Evolutionary conservation across 2,113 vertebrate species (phyloP), one percentile per base, ranked within the genome.

Genomic region (Burhinus bistriatus): DNA sequence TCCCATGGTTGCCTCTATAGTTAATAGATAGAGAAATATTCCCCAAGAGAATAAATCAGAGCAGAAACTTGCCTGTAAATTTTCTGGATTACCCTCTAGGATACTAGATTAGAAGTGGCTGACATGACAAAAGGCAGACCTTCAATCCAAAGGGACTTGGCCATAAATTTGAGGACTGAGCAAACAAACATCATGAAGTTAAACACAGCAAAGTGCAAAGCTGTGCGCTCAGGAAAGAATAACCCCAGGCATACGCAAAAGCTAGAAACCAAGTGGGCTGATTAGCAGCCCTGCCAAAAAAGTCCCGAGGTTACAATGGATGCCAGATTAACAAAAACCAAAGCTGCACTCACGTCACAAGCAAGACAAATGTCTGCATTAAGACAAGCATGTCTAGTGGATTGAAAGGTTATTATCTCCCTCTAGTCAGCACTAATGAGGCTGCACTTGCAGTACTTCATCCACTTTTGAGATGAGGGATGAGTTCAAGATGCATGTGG

Each of bases 291-390:
- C 58, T 71, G 34, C 16, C 1, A 1, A 72, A 57, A 65, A 26
- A 5, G 27, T 70, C 49, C 44, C 8, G 3, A 54, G 22, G 7
- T 75, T 91, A 36, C 36, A 1, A 0, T 8, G 21, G 38, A 27
- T 90, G 22, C 26, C 85, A 82, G n/a, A 65, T 42, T 57, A 73
- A 65, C 9, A 49, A 7, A 61, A 88, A 68, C 9, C 44, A 90
- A 57, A 27, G 54, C 15, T 61, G 18, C 40, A 9, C n/a, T 61
- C 2, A 0, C 71, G 25, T 36, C 58, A 73, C 30, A 69, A 61
- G 61, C 19, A 64, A 52, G 21, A 40, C 44, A 80, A 92, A 49
- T 12, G 1, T 40, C 7, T 1, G 0, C 49, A 25, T 62, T 69
- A 69, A 65, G 49, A 90, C 52, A 82, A 87, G 6, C 5, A 18